Evolutionary conservation across 2,113 vertebrate species (phyloP).

Genomic region (Zosterops pallidus): DNA sequence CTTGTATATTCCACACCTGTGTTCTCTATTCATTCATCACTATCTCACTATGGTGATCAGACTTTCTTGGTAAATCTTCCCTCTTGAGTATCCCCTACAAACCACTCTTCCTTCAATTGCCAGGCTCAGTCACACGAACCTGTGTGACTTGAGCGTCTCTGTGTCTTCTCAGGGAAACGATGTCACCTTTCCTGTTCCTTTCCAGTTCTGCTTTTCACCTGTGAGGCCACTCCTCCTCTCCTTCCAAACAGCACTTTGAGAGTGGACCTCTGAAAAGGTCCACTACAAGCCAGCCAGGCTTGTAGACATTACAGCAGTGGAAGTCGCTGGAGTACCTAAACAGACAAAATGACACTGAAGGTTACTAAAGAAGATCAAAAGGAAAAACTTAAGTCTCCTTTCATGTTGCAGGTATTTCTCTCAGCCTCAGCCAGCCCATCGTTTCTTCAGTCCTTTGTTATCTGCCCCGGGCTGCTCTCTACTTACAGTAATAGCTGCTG

Average conservation of each 20-base stretch:
- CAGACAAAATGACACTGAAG: not conserved
- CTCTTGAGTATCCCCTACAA: not conserved
- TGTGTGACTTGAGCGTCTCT: not conserved
- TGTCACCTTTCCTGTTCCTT: not conserved
- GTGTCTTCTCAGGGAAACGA: not conserved
- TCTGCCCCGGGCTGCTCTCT: not conserved
- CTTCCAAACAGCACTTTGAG: not conserved
- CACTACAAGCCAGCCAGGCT: not conserved
- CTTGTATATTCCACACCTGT: not conserved
- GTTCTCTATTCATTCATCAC: not conserved
- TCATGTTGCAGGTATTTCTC: conserved; percentile 1
- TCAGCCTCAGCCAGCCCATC: not conserved
- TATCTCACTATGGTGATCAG: not conserved
- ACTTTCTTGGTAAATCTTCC: not conserved
- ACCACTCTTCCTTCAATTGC: not conserved
- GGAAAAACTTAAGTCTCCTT: not conserved
- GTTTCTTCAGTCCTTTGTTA: conserved; percentile 16
- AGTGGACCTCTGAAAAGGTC: not conserved
- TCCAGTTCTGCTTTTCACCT: not conserved
- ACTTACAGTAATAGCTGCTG: conserved; percentile 31
- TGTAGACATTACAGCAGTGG: no score
- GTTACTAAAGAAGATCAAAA: conserved; percentile 23
- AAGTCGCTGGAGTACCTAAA: not conserved
- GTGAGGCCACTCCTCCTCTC: not conserved
- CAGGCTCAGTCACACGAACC: not conserved